Conservation (phyloP, 2,113 vertebrate species). For the Vidua macroura region DNA sequence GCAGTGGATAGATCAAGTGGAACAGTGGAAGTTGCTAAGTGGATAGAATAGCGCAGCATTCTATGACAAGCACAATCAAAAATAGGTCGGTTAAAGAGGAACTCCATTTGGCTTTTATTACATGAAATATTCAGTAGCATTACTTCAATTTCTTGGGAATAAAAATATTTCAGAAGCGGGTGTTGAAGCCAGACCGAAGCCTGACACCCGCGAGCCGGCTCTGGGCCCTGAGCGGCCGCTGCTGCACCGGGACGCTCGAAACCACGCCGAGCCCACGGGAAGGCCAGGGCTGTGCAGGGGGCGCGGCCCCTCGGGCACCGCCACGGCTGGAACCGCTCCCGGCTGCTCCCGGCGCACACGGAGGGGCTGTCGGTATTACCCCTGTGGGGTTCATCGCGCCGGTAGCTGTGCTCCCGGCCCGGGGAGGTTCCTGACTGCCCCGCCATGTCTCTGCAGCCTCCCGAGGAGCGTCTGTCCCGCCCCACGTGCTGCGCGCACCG, state of each 20-base stretch:
- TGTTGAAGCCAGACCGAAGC: fast-evolving
- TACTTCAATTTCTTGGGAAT: neutral
- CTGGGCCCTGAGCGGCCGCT: fast-evolving
- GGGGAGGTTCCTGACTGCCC: fast-evolving
- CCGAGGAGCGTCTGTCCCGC: neutral
- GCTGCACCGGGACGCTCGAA: fast-evolving
- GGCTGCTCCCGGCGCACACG: fast-evolving
- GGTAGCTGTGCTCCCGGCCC: fast-evolving
- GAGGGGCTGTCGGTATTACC: fast-evolving
- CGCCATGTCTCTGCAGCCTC: fast-evolving
- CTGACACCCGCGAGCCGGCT: fast-evolving
- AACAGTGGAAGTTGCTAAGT: neutral
- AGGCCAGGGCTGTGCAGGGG: fast-evolving
- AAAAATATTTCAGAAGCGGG: fast-evolving
- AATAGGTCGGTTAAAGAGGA: neutral
- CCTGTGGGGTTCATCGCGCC: fast-evolving
- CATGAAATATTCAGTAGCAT: neutral
- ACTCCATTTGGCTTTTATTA: neutral
- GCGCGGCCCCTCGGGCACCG: fast-evolving
- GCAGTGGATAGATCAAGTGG: neutral
- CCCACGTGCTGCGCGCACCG: too few relatives aligned
- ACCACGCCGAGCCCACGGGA: fast-evolving
- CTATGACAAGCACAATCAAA: neutral
- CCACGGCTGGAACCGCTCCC: fast-evolving
- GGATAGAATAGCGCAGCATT: fast-evolving